Percentiles rank a stretch among this genome's conserved stretches.
These are phyloP conservation scores for Silurus lanzhouensis DNA, from an alignment of 2,797 vertebrate genomes.

Conservation along the genomic window DNA sequence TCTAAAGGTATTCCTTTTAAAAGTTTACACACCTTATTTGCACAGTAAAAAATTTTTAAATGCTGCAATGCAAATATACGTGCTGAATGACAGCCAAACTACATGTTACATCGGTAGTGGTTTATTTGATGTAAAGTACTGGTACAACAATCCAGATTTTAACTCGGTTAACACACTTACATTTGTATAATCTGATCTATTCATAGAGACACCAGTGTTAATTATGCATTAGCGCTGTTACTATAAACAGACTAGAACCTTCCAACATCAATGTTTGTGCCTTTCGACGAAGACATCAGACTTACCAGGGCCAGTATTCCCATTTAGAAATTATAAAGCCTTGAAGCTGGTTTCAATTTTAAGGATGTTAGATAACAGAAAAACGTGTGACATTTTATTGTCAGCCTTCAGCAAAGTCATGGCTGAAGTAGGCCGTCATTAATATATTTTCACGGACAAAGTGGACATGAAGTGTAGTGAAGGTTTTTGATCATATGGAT, in stretches of 20 bases:
- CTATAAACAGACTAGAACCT: neutral
- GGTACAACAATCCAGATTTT: neutral
- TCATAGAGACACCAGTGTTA: neutral
- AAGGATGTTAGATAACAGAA: neutral
- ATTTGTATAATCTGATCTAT: neutral
- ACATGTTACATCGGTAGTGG: conserved; percentile 15
- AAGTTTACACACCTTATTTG: neutral
- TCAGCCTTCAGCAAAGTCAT: neutral
- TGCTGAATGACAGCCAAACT: neutral
- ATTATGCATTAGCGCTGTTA: neutral
- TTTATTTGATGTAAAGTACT: conserved; percentile 14
- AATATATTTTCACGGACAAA: neutral
- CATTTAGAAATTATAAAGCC: neutral
- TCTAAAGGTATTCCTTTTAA: conserved; percentile 17
- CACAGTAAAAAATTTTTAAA: conserved; percentile 11
- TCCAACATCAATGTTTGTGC: neutral
- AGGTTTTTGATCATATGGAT: neutral
- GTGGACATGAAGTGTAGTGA: neutral
- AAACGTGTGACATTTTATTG: neutral
- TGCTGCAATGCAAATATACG: neutral
- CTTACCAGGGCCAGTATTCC: neutral
- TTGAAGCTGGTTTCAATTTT: neutral
- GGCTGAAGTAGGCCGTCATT: neutral
- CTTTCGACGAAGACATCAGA: neutral
- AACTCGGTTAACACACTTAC: neutral